phyloP scores from a whole-genome alignment of 2,888 invertebrate genomes.

The Eupithecia pulchellata region DNA sequence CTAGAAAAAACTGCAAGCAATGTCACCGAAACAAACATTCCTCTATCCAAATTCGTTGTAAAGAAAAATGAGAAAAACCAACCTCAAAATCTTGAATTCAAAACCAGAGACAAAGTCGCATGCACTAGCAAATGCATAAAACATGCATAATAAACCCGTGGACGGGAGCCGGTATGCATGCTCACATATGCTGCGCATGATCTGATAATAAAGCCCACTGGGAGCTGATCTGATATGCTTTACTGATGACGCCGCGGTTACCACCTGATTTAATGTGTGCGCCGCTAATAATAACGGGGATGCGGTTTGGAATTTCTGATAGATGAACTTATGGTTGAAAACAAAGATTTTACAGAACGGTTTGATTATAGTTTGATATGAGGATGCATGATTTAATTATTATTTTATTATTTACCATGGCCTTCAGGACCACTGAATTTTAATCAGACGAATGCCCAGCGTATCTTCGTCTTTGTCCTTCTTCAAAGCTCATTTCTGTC shows the following conservation, averaged over 20 bases:
- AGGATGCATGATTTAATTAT: background rate
- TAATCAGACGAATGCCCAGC: background rate
- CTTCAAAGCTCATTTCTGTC: background rate
- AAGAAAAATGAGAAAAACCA: background rate
- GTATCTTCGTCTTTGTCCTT: background rate
- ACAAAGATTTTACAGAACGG: background rate
- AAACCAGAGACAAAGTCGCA: background rate
- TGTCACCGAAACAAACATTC: background rate
- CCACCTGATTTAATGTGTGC: conserved; percentile 11
- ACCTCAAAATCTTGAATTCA: background rate
- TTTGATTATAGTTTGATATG: background rate
- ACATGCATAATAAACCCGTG: conserved; percentile 2
- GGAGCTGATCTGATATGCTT: conserved; percentile 6
- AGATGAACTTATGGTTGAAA: background rate
- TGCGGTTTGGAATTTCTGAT: background rate
- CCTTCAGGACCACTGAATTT: background rate
- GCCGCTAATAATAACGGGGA: background rate
- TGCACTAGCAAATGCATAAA: conserved; percentile 1
- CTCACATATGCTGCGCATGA: background rate
- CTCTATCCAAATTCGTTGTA: background rate
- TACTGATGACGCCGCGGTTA: conserved; percentile 20
- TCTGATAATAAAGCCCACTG: background rate
- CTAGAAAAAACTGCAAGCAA: background rate
- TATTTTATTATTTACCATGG: too few relatives aligned
- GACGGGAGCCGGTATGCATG: background rate